A percentile compares a stretch with the other conserved stretches of the same genome.
Conservation (phyloP, 2,888 invertebrate genomes). For the Tortrix viridana region DNA sequence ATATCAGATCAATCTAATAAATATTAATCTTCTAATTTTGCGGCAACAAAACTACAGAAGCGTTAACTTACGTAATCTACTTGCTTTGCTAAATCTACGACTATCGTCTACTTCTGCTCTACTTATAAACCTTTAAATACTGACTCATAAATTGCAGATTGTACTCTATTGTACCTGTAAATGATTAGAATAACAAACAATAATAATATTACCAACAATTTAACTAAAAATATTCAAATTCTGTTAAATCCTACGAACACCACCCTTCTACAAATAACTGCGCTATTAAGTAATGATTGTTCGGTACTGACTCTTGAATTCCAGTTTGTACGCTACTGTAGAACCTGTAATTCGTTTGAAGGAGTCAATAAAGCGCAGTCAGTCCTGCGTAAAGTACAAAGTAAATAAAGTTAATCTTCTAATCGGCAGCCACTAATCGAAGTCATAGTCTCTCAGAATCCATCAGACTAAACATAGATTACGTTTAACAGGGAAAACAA, state of each 20-base stretch:
- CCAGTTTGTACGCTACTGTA: constrained; percentile 62
- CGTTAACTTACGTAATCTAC: constrained; percentile 18
- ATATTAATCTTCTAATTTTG: background rate
- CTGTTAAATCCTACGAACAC: background rate
- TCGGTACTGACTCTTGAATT: constrained; percentile 66
- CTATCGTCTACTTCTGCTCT: constrained; percentile 44
- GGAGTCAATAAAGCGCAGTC: background rate
- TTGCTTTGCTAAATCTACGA: constrained; percentile 40
- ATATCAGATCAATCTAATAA: background rate
- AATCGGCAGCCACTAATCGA: too few species aligned
- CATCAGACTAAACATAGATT: too few species aligned
- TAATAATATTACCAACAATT: background rate
- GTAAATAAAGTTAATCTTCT: too few species aligned
- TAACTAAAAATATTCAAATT: background rate
- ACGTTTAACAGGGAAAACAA: too few species aligned
- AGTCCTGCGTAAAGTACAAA: too few species aligned
- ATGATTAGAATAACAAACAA: background rate
- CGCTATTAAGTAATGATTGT: background rate
- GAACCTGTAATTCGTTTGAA: constrained; percentile 60
- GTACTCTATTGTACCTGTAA: constrained; percentile 25
- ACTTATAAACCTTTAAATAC: constrained; percentile 57
- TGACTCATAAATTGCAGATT: constrained; percentile 53
- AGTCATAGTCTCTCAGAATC: too few species aligned
- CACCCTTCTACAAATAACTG: background rate
- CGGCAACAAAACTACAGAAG: constrained; percentile 19